These are phyloP conservation scores for Ptychadena robeensis DNA, from an alignment of 2,797 vertebrate genomes.

Conservation along the genomic window DNA sequence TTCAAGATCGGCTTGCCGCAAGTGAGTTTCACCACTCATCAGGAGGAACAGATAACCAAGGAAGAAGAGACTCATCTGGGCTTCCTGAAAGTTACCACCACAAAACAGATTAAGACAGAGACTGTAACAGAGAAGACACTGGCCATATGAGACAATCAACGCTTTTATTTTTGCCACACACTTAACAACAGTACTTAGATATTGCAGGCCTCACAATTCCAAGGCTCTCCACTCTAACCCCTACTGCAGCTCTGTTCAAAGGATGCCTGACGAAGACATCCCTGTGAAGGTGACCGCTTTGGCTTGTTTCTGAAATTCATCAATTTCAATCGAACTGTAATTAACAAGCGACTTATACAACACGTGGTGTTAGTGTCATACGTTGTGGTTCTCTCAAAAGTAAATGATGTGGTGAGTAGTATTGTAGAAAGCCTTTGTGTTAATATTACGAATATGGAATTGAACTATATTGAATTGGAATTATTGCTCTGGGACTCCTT, in stretches of 20 bases:
- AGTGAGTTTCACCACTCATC: constrained; percentile 72
- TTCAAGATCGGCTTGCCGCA: constrained; percentile 79
- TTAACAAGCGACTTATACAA: neutral
- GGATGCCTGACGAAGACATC: neutral
- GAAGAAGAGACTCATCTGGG: constrained; percentile 63
- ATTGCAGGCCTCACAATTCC: constrained; percentile 29
- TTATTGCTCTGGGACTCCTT: neutral
- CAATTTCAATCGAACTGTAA: constrained; percentile 7
- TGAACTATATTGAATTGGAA: neutral
- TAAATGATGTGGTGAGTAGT: neutral
- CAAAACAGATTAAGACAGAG: constrained; percentile 72
- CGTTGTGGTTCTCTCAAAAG: neutral
- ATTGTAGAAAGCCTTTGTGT: neutral
- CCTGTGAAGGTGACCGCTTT: constrained; percentile 1
- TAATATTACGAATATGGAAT: neutral
- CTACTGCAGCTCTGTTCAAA: constrained; percentile 10
- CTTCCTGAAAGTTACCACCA: constrained; percentile 71
- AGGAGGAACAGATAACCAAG: constrained; percentile 68
- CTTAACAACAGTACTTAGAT: constrained; percentile 11
- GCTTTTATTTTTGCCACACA: constrained; percentile 13
- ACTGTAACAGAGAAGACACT: constrained; percentile 70
- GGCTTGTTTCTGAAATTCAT: constrained; percentile 17
- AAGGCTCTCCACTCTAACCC: constrained; percentile 41
- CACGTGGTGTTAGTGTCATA: neutral
- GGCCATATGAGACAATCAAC: constrained; percentile 58